phyloP scores from a whole-genome alignment of 2,888 invertebrate genomes.

The Carabus problematicus region DNA sequence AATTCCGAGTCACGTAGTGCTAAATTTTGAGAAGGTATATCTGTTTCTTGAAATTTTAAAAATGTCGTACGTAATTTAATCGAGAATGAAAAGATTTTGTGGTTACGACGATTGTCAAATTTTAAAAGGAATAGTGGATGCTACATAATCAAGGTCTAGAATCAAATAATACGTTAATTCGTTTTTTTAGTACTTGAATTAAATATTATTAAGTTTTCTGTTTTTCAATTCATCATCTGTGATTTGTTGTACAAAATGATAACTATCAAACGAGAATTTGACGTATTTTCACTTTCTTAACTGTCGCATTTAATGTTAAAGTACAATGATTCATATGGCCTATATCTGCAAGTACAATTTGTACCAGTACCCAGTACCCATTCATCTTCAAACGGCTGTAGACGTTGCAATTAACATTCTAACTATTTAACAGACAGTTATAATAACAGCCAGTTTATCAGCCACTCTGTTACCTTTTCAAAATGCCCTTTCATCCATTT shows the following conservation, averaged over 20 bases:
- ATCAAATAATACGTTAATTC: no score
- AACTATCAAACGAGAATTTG: constrained; percentile 23
- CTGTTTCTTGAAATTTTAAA: no score
- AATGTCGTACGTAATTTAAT: no score
- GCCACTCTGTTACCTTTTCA: constrained; percentile 11
- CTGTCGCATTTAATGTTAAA: constrained; percentile 5
- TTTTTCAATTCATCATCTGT: no score
- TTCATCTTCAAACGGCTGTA: constrained; percentile 19
- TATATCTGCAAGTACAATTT: constrained; percentile 20
- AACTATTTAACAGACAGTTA: constrained; percentile 16
- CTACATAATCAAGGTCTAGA: no score
- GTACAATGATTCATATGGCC: constrained; percentile 23
- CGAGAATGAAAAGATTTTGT: no score
- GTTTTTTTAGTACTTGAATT: no score
- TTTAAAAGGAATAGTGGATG: no score
- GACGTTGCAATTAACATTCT: constrained; percentile 23
- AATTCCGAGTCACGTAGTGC: no score
- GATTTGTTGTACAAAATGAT: constrained; percentile 21
- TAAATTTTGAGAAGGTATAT: no score
- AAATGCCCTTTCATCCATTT: background rate
- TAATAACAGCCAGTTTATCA: constrained; percentile 24
- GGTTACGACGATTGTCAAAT: no score
- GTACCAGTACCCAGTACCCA: constrained; percentile 18
- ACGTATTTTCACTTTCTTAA: constrained; percentile 2
- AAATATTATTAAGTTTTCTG: no score